Percentiles rank a stretch among this genome's conserved stretches.
Evolutionary conservation across 2,888 invertebrate species (phyloP).

Genomic region (Camponotus fellah): DNA sequence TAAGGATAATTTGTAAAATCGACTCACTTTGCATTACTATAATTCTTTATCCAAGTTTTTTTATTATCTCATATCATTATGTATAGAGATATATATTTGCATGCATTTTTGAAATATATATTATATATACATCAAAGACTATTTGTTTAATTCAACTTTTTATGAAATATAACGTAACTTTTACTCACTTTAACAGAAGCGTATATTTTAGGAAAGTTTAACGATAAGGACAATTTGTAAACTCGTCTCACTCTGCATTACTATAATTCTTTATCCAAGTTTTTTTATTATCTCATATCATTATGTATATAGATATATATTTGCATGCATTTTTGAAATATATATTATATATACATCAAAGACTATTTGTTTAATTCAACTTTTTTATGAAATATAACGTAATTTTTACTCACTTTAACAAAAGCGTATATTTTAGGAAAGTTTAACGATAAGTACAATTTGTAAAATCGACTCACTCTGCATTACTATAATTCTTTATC

Average conservation of each 20-base stretch:
- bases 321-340: not conserved
- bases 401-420: slow-evolving; percentile 16
- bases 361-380: not conserved
- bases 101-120: not conserved
- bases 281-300: not conserved
- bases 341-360: not conserved
- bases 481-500: not conserved
- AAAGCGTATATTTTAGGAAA: not conserved
- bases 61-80: not conserved
- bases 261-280: not conserved
- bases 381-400: not conserved
- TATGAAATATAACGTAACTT: not conserved
- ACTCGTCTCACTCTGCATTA: not conserved
- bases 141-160: not conserved
- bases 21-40: not conserved
- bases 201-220: not conserved
- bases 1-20: not conserved
- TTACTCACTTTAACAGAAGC: slow-evolving; percentile 1
- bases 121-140: not conserved
- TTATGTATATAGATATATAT: not conserved
- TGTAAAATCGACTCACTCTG: not conserved
- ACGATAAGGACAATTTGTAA: not conserved
- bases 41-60: not conserved
- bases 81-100: not conserved
- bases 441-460: not conserved